Percentiles rank a stretch among this genome's conserved stretches.
Evolutionary conservation across 2,888 invertebrate genomes (phyloP).

Genomic region (Cheilosia vulpina): DNA sequence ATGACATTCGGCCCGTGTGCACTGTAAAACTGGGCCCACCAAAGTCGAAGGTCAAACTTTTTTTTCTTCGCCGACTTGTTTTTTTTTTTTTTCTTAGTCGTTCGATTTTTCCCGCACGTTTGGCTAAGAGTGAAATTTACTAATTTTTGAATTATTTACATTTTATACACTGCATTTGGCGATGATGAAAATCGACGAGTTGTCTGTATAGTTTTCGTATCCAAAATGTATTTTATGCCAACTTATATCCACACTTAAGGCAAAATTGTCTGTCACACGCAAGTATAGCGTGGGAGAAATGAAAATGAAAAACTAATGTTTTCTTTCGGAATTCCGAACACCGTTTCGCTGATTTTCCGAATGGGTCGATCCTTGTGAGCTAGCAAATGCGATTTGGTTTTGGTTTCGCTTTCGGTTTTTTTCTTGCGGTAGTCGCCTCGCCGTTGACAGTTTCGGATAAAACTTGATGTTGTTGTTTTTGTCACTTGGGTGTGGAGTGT

Average conservation of each 20-base stretch:
- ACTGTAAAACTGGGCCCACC: not conserved
- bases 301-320: slow-evolving; percentile 24
- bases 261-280: not conserved
- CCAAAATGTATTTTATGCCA: not conserved
- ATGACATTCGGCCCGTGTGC: slow-evolving; percentile 45
- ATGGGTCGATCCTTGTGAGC: slow-evolving; percentile 62
- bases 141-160: slow-evolving; percentile 57
- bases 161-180: slow-evolving; percentile 65
- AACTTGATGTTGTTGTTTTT: not conserved
- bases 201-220: not conserved
- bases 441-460: not conserved
- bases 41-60: slow-evolving; percentile 63
- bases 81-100: too few relatives aligned
- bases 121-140: not conserved
- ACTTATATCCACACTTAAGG: slow-evolving; percentile 28
- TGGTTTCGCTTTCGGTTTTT: not conserved
- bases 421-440: slow-evolving; percentile 1
- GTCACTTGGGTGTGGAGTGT: not conserved
- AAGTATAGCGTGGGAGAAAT: not conserved
- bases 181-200: slow-evolving; percentile 4
- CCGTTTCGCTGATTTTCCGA: slow-evolving; percentile 37
- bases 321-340: slow-evolving; percentile 41
- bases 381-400: slow-evolving; percentile 36
- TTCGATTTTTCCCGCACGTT: slow-evolving; percentile 33
- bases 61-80: slow-evolving; percentile 14